These are phyloP conservation scores for Gracilinanus agilis DNA, from an alignment of 2,113 vertebrate species.

Conservation along the genomic window DNA sequence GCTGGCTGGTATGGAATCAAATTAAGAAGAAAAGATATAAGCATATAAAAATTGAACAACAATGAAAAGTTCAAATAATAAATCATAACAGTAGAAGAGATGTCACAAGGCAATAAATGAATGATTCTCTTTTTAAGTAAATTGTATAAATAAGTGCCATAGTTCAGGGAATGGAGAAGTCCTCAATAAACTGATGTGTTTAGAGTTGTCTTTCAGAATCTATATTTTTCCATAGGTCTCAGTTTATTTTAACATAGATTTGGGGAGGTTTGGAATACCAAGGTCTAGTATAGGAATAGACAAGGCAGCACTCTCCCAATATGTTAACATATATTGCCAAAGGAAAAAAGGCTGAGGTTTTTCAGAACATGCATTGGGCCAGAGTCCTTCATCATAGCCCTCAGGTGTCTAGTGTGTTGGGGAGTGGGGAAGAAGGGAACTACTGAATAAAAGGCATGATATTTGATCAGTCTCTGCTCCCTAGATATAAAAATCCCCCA, in stretches of 20 bases:
- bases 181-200: neutral
- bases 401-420: neutral
- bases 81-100: neutral
- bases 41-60: neutral
- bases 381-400: neutral
- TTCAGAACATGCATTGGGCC: neutral
- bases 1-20: neutral
- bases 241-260: neutral
- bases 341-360: neutral
- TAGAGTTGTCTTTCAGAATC: neutral
- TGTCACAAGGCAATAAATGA: neutral
- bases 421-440: neutral
- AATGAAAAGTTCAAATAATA: neutral
- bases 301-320: neutral
- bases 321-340: neutral
- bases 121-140: neutral
- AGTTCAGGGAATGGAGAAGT: neutral
- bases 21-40: neutral
- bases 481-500: neutral
- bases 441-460: neutral
- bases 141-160: neutral
- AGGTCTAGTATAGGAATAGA: neutral
- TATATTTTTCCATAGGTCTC: neutral
- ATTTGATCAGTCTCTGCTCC: neutral
- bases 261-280: no score